A percentile compares a stretch with the other conserved stretches of the same genome.
Evolutionary conservation across 2,888 invertebrate species (phyloP).

Genomic region (Ethmia dodecea): DNA sequence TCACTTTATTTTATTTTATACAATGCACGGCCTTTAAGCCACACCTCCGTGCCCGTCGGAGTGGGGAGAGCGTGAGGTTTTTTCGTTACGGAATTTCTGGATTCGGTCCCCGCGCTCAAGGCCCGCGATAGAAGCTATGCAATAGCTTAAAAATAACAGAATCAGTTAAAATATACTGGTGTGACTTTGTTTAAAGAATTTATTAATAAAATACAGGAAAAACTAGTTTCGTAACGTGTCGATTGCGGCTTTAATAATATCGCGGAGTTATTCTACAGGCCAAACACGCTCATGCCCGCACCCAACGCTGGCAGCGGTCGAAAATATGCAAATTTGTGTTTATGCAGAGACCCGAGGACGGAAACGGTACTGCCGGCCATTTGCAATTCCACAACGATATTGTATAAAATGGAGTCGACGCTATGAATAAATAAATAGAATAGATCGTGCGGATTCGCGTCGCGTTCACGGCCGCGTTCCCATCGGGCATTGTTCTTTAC

Average conservation of each 20-base stretch:
- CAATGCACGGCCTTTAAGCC: too few relatives aligned
- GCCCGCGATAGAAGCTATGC: too few relatives aligned
- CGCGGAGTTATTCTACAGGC: constrained; percentile 11
- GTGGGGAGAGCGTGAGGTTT: too few relatives aligned
- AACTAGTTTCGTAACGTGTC: neutral
- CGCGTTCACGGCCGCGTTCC: constrained; percentile 65
- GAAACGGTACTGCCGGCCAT: constrained; percentile 59
- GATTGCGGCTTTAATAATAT: neutral
- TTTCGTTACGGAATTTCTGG: too few relatives aligned
- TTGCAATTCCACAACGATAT: constrained; percentile 57
- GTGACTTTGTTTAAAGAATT: neutral
- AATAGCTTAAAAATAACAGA: too few relatives aligned
- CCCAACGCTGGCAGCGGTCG: constrained; percentile 23
- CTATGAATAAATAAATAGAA: constrained; percentile 56
- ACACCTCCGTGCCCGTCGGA: too few relatives aligned
- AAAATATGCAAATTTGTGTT: constrained; percentile 59
- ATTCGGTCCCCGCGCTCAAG: too few relatives aligned
- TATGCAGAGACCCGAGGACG: constrained; percentile 45
- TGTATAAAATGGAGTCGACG: constrained; percentile 53
- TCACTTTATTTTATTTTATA: too few relatives aligned
- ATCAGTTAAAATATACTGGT: neutral
- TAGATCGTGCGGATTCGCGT: constrained; percentile 40
- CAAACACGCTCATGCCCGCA: constrained; percentile 6
- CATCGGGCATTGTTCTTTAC: constrained; percentile 70
- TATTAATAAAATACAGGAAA: too few relatives aligned